Base-by-base conservation (phyloP, 2,113 vertebrate genomes). In the Stigmatopora argus region DNA sequence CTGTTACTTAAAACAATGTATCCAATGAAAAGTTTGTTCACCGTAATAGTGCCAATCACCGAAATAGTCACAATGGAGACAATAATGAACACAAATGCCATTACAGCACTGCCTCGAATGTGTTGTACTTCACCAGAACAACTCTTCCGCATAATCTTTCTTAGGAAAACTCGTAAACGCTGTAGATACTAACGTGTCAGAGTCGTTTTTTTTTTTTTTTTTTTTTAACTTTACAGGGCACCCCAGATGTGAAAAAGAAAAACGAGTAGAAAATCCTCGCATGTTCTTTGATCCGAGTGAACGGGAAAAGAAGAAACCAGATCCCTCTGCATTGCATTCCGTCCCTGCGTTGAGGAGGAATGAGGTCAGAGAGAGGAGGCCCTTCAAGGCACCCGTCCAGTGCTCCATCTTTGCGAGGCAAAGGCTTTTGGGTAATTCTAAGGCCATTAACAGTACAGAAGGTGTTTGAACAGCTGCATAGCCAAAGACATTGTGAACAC, bases 211-310 rank as follows among this genome's bases (percentile, higher is more conserved):
- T 31, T 31, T 31, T 31, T 31, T 31, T 31, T 31, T 31, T 31
- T 31, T 31, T 82, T 80, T 59, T 41, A 7, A 58, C 58, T 65
- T 67, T 64, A 73, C 10, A 63, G 51, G 62, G 61, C 31, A 38
- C 35, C 46, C 7, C 10, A 14, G 60, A 62, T 66, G 68, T 61
- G 69, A 70, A 65, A 64, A 57, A 61, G 55, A 41, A 70, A 75
- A 71, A 62, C n/a, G 45, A 80, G 75, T 62, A 63, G 65, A 77
- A 73, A 79, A 82, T 72, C 70, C 53, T 45, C 79, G 85, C 84
- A 79, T 34, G 71, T 76, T 81, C 86, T 89, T 85, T 86, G 87
- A 89, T 89, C 83, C 76, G 73, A 80, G 64, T 75, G 72, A 80
- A 81, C 67, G 69, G 69, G 61, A 74, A 72, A 70, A 78, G 74